Base-by-base conservation (phyloP, 2,113 vertebrate species). In the Typhlomys cinereus region DNA sequence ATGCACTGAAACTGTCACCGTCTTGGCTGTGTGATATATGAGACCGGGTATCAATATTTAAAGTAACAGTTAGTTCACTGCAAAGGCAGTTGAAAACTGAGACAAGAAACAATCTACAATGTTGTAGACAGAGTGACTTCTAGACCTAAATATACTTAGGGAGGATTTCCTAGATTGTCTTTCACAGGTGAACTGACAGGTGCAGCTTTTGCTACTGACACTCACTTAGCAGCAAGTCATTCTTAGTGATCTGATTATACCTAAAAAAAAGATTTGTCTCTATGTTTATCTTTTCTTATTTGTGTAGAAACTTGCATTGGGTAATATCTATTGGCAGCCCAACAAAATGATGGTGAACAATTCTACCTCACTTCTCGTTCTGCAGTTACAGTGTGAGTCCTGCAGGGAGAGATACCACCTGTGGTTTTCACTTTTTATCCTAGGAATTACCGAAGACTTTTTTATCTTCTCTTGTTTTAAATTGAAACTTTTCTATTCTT, bases 1-100 rank as follows among this genome's bases (percentile, higher is more conserved):
- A 93, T 95, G 97, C 95, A 94, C 93, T 94, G 97, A 95, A 98
- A 97, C 97, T 98, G 98, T 98, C 97, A 97, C 97, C 98, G 95
- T 97, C 95, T 84, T 86, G 71, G 92, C 78, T 95, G 92, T 52
- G 74, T 98, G 98, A 98, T 98, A 93, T 96, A 98, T 97, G 97
- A 97, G 96, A 96, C 96, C 86, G 85, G 97, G 97, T 98, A 98
- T 98, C 98, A 98, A 98, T 98, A 98, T 98, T 98, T 98, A 97
- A 98, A 98, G 97, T 96, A 97, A 97, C 91, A 94, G 96, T 95
- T 97, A 97, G 96, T 90, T 15, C 39, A n/a, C 91, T 89, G 90
- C 93, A 81, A n/a, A 15, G 97, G 94, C 90, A 91, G 93, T 92
- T 92, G 96, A 97, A 97, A 96, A 85, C 85, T 87, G 92, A 95